Conservation (phyloP, 2,113 vertebrate genomes). For the Solenodon paradoxus region DNA sequence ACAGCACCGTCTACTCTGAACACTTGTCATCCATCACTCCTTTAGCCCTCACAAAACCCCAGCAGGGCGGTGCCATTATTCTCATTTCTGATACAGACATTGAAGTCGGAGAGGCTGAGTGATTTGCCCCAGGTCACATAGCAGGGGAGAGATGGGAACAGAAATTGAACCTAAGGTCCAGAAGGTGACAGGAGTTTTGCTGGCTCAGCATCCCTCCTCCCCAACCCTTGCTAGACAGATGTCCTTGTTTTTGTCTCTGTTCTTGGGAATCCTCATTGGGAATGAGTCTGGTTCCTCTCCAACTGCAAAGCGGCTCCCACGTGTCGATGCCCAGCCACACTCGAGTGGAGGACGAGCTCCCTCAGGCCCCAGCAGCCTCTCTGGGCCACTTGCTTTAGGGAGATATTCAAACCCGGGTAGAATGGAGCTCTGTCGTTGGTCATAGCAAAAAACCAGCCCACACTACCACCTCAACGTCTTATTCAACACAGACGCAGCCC, state of each 20-base stretch:
- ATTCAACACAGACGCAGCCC: not conserved
- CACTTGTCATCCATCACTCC: not conserved
- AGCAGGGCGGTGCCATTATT: fast-evolving
- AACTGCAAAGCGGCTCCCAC: too few relatives aligned
- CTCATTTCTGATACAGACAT: not conserved
- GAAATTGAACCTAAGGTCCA: not conserved
- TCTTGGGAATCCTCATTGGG: not conserved
- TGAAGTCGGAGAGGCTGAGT: not conserved
- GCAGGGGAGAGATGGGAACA: too few relatives aligned
- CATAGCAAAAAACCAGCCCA: too few relatives aligned
- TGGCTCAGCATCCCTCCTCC: not conserved
- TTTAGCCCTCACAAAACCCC: too few relatives aligned
- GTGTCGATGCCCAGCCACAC: not conserved
- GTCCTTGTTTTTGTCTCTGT: too few relatives aligned
- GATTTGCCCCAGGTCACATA: not conserved
- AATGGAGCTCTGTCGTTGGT: not conserved
- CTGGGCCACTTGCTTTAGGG: not conserved
- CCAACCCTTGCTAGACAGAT: not conserved
- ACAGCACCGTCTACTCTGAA: not conserved
- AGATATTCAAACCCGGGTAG: not conserved
- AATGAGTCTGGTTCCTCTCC: not conserved
- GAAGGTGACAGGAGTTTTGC: too few relatives aligned
- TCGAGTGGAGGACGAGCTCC: too few relatives aligned
- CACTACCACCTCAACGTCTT: too few relatives aligned
- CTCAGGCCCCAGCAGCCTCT: too few relatives aligned